Base-by-base conservation (phyloP, 2,888 invertebrate species). In the Lepidochrysops patricia region DNA sequence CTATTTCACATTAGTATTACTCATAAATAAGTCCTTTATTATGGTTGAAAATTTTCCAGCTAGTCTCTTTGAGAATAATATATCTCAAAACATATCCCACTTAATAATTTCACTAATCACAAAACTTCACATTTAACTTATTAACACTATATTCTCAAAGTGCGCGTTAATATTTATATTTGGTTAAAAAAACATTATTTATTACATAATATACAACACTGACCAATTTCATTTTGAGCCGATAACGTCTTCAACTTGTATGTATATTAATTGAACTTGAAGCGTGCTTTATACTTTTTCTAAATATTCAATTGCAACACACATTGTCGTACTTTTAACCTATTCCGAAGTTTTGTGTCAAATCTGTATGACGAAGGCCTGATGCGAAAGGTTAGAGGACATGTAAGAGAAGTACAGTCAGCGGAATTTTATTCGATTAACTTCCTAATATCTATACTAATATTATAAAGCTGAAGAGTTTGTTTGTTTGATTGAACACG, bases 271-370 rank as follows among this genome's bases (percentile, higher is more conserved):
- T 69, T 72, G 72, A 72, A 66, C 72, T 71, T 70, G 72, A 71
- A 77, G 68, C 74, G 73, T 76, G 74, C 80, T 84, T 76, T 84
- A 84, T 84, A 84, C 76, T 77, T 75, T n/a, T 79, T 74, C 70
- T 69, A 72, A 73, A 75, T 79, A 80, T 79, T 72, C 70, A 71
- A 75, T 84, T 84, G 71, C 84, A 74, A 79, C 82, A 84, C 64
- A 67, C 62, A 71, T 75, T 72, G 75, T 75, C 73, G 76, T 72
- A 72, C 52, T 52, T 71, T 73, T 70, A 68, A 70, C 77, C 77
- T 71, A 75, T 76, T 78, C 82, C 75, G 74, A 74, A 76, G 80
- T 79, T 81, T 82, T 82, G 76, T 79, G 69, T 73, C 64, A 75
- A 77, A 74, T 77, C 79, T 75, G 75, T 73, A 72, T 70, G 70